phyloP scores from a whole-genome alignment of 2,113 vertebrate species.

The Antechinus flavipes region DNA sequence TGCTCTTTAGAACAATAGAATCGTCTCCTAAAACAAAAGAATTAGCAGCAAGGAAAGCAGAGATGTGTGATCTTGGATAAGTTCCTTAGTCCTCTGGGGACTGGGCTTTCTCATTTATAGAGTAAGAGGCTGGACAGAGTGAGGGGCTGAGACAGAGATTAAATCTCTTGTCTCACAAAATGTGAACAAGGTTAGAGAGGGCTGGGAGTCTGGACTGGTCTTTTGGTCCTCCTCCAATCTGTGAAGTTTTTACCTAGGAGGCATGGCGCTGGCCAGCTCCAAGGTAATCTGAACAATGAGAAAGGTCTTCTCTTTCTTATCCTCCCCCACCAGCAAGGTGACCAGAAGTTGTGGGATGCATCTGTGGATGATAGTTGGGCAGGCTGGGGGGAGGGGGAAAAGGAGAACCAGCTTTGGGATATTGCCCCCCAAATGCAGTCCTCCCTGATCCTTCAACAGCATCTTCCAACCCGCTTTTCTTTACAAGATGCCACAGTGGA shows the following conservation, averaged over 20 bases:
- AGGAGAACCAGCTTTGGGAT: neutral
- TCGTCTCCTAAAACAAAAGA: neutral
- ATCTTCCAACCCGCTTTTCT: conserved; percentile 46
- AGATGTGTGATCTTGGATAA: neutral
- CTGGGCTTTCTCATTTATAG: neutral
- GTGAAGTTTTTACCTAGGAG: neutral
- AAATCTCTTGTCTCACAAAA: neutral
- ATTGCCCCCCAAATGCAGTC: neutral
- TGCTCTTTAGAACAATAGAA: neutral
- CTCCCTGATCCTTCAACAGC: neutral
- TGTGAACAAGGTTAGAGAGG: neutral
- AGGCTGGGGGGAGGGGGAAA: neutral
- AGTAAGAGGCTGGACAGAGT: neutral
- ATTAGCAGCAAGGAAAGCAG: neutral
- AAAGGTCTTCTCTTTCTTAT: too few species aligned
- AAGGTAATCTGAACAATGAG: neutral
- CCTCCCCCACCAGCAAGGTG: neutral
- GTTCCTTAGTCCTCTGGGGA: neutral
- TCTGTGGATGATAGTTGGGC: accelerated
- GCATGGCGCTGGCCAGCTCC: neutral
- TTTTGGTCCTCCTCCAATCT: neutral
- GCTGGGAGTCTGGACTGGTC: neutral
- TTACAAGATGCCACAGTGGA: conserved; percentile 74
- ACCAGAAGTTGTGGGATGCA: accelerated
- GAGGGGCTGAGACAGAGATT: neutral